A percentile compares a stretch with the other conserved stretches of the same genome.
These are phyloP conservation scores for Nasonia oneida DNA, from an alignment of 2,888 invertebrate genomes.

Conservation along the genomic window DNA sequence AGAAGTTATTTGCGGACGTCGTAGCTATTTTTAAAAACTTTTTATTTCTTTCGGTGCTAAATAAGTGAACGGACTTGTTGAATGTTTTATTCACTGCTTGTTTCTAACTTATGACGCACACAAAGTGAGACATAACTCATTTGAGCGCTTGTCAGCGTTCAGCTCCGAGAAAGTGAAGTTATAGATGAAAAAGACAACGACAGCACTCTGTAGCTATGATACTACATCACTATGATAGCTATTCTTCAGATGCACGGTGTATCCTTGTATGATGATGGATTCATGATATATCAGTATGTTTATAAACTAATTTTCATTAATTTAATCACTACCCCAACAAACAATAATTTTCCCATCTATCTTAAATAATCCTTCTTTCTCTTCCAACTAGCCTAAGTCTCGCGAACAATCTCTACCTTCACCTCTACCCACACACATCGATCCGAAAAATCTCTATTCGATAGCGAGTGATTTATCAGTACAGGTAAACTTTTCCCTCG, in stretches of 20 bases:
- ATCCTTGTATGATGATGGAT: too few relatives aligned
- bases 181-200: neutral
- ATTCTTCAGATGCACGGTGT: neutral
- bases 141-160: neutral
- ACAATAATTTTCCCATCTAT: too few relatives aligned
- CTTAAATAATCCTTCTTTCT: too few relatives aligned
- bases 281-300: too few relatives aligned
- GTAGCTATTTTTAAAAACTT: too few relatives aligned
- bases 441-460: neutral
- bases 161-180: neutral
- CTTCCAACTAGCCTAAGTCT: neutral
- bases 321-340: too few relatives aligned
- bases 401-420: neutral
- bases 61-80: neutral
- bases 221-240: neutral
- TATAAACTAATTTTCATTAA: too few relatives aligned
- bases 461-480: neutral
- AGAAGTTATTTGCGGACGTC: neutral
- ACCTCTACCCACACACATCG: neutral
- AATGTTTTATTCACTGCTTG: neutral
- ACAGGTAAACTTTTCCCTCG: neutral
- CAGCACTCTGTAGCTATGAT: neutral
- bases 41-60: neutral
- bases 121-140: neutral
- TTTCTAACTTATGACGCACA: neutral